Evolutionary conservation across 1,140 invertebrate genomes (phyloP), one percentile per base, ranked within the genome.

Genomic region (Drosophila elegans): DNA sequence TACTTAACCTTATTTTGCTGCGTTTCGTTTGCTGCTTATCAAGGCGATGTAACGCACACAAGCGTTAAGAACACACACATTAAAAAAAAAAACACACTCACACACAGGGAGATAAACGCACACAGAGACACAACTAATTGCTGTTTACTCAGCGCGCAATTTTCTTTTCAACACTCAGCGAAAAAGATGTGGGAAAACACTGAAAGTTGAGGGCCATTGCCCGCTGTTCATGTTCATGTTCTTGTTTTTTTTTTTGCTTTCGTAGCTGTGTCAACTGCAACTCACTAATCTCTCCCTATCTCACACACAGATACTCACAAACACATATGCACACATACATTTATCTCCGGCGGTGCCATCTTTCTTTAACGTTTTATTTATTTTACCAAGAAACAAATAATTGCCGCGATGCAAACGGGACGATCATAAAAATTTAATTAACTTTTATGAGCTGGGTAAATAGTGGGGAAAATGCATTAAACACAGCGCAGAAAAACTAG

Each of bases 381-480:
- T 69, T 75, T 80, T 80, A 78, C 77, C 77, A 78, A 78, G 80
- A 89, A 89, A 84, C 72, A 88, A 88, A 88, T 89, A 81, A 62
- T 51, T 32, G 48, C 29, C 48, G 48, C 48, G 25, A 51, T 34
- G 48, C 48, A 51, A 34, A 51, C 73, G 73, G 67, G 48, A 21
- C 62, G 63, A 63, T 89, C 80, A 80, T 89, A 89, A 89, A 89
- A 82, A 90, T 89, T 89, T 89, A 89, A 89, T 89, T 89, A 89
- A 90, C 77, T 89, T 89, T 89, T 89, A 84, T 89, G 85, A 89
- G 84, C 85, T 74, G 57, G 63, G 85, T 72, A 90, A 89, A 89
- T 74, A 78, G 73, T 80, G 75, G 10, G 38, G 48, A 68, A 83
- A 86, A 69, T 64, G 63, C 69, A 74, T 68, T 63, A 84, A 84